phyloP scores from a whole-genome alignment of 1,140 invertebrate species.

The Drosophila eugracilis region DNA sequence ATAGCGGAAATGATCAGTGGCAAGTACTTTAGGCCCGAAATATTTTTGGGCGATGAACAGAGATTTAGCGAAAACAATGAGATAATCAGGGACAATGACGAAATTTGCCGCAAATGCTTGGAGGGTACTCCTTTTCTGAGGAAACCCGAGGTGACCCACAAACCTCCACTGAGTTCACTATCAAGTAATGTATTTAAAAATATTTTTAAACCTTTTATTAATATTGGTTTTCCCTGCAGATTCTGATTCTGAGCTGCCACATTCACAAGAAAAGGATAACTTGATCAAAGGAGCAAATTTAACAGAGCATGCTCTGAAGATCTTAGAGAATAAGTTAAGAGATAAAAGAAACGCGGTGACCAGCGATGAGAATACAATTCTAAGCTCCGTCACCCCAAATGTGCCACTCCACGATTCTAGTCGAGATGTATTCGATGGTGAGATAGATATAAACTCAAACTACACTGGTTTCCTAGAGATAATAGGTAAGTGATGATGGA shows the following conservation, averaged over 20 bases:
- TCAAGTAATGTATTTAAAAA: constrained; percentile 30
- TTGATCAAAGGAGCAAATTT: constrained; percentile 66
- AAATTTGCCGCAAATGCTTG: constrained; percentile 68
- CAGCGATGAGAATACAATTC: constrained; percentile 26
- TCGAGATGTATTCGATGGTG: constrained; percentile 88
- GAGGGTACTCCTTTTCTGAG: constrained; percentile 51
- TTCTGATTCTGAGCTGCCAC: constrained; percentile 34
- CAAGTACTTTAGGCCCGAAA: constrained; percentile 86
- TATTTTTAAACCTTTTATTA: background rate
- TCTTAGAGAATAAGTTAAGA: constrained; percentile 64
- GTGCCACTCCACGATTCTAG: constrained; percentile 17
- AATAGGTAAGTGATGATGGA: constrained; percentile 86
- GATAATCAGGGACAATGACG: constrained; percentile 63
- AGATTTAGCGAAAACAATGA: constrained; percentile 64
- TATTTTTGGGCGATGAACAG: constrained; percentile 89
- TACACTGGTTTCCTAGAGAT: constrained; percentile 94
- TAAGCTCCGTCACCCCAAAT: constrained; percentile 23
- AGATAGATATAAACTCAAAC: constrained; percentile 90
- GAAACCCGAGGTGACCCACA: constrained; percentile 22
- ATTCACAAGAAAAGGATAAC: constrained; percentile 53
- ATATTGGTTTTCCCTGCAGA: background rate
- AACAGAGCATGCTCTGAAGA: constrained; percentile 73
- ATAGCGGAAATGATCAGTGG: constrained; percentile 92
- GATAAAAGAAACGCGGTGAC: constrained; percentile 63
- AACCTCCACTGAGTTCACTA: constrained; percentile 16